Conservation (phyloP, 2,113 vertebrate genomes). For the Fulica atra region DNA sequence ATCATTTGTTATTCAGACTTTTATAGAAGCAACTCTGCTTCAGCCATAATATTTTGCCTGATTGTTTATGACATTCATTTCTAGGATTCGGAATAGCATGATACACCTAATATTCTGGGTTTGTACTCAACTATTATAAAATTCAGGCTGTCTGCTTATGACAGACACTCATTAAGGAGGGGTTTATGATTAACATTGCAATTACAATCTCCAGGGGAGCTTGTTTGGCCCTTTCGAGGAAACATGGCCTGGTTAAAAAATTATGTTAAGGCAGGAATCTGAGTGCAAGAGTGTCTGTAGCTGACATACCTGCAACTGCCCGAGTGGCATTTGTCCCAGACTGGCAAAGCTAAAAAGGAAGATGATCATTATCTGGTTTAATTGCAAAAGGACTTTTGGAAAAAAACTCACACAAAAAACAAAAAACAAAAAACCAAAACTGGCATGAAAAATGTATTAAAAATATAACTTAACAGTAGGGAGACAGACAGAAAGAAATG, state of each 20-base stretch:
- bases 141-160: conserved; percentile 11
- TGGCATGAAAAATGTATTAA: background rate
- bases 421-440: background rate
- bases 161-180: background rate
- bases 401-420: background rate
- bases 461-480: background rate
- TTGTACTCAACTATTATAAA: conserved; percentile 2
- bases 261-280: background rate
- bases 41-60: conserved; percentile 28
- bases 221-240: background rate
- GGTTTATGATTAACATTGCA: background rate
- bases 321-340: background rate
- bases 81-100: conserved; percentile 2
- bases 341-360: background rate
- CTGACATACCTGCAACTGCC: background rate
- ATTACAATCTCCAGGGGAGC: background rate
- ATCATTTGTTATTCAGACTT: conserved; percentile 20
- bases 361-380: background rate
- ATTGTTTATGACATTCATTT: conserved; percentile 58
- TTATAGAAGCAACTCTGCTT: conserved; percentile 12
- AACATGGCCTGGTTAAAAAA: background rate
- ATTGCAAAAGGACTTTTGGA: background rate
- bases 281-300: background rate
- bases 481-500: background rate
- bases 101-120: background rate